phyloP scores from a whole-genome alignment of 2,797 vertebrate genomes.

The Rhinatrema bivittatum region DNA sequence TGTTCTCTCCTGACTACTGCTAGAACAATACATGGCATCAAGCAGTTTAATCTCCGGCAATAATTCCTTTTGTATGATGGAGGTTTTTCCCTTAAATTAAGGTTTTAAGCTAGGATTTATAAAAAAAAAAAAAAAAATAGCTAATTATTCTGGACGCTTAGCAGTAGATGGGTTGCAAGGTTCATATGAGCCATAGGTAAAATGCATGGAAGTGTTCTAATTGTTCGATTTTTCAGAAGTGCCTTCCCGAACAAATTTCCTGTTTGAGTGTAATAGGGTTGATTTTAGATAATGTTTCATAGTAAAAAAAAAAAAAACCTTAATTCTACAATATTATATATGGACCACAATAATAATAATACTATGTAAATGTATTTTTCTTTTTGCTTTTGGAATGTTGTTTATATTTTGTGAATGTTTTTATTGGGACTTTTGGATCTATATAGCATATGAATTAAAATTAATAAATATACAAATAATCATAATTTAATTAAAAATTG shows the following conservation, averaged over 20 bases:
- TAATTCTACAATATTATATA: no score
- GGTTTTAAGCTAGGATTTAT: conserved; percentile 56
- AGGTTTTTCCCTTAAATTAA: conserved; percentile 56
- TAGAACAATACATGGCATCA: conserved; percentile 87
- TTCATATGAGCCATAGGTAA: conserved; percentile 36
- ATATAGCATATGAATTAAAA: no score
- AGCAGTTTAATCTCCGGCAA: conserved; percentile 91
- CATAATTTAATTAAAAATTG: no score
- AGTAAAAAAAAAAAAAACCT: no score
- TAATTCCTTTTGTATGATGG: conserved; percentile 73
- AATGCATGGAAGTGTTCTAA: conserved; percentile 14
- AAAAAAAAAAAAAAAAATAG: no score
- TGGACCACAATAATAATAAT: no score
- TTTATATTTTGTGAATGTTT: no score
- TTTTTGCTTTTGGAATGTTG: no score
- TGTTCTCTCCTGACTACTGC: conserved; percentile 78
- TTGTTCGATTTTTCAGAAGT: conserved; percentile 19
- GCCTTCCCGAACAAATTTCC: conserved; percentile 22
- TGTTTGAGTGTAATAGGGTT: conserved; percentile 23
- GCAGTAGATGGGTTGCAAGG: conserved; percentile 26
- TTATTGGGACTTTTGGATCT: no score
- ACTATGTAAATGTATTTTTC: no score
- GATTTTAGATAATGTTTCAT: conserved; percentile 25
- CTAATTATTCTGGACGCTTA: conserved; percentile 42
- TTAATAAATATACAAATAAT: no score